A percentile compares a stretch with the other conserved stretches of the same genome.
phyloP scores from a whole-genome alignment of 2,797 vertebrate genomes.

The Gastrophryne carolinensis region DNA sequence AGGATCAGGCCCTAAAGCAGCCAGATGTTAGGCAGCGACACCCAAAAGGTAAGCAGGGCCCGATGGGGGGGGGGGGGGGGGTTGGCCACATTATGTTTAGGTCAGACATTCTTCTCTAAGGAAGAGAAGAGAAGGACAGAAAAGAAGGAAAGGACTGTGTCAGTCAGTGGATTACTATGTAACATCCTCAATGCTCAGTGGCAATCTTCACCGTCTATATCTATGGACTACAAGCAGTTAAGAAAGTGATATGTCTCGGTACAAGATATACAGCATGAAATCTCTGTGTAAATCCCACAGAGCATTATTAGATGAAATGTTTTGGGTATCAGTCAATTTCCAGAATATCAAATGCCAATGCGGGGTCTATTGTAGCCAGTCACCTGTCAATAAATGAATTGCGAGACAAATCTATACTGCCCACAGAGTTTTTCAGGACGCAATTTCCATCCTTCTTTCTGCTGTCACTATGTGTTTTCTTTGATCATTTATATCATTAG shows the following conservation, averaged over 20 bases:
- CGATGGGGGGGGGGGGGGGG: too few species aligned
- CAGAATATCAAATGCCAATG: slow-evolving; percentile 47
- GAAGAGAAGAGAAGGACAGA: too few species aligned
- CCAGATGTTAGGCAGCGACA: too few species aligned
- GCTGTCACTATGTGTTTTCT: neutral
- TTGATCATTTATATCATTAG: neutral
- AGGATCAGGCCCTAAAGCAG: too few species aligned
- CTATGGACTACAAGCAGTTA: neutral
- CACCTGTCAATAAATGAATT: slow-evolving; percentile 19
- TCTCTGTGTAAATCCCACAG: slow-evolving; percentile 3
- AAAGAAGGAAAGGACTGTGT: too few species aligned
- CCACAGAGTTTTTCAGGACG: neutral
- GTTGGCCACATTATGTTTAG: too few species aligned
- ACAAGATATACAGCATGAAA: slow-evolving; percentile 20
- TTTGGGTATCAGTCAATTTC: slow-evolving; percentile 27
- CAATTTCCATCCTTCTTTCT: neutral
- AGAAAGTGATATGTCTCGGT: neutral
- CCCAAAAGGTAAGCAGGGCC: too few species aligned
- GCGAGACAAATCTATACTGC: slow-evolving; percentile 19
- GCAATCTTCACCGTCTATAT: too few species aligned
- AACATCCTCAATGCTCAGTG: too few species aligned
- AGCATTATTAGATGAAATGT: slow-evolving; percentile 39
- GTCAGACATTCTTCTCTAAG: too few species aligned
- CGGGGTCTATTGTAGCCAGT: slow-evolving; percentile 5
- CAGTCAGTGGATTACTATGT: too few species aligned